Evolutionary conservation across 35 echinoderm and acorn worm species (phyloP).

Genomic region (Lytechinus pictus): DNA sequence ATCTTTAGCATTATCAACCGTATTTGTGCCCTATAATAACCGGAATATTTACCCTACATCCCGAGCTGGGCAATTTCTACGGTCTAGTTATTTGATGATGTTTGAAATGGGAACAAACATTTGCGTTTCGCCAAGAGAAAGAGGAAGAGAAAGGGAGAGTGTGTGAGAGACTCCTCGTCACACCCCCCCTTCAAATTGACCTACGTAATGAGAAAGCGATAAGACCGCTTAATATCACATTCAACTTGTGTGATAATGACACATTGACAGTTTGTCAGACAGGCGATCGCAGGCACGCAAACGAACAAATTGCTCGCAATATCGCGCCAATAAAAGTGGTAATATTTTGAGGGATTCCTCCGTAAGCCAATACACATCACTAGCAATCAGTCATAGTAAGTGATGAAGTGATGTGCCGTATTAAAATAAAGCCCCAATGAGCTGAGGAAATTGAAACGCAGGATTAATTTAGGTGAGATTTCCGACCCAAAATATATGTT

Average conservation of each 20-base stretch:
- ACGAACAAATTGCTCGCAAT: constrained; percentile 10
- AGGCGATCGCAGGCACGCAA: not conserved
- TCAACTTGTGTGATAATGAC: constrained; percentile 14
- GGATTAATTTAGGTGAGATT: constrained; percentile 20
- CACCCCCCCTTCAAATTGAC: not conserved
- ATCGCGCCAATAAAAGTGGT: constrained; percentile 10
- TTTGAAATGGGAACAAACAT: constrained; percentile 33
- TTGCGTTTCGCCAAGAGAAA: constrained; percentile 8
- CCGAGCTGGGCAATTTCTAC: not conserved
- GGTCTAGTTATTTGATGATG: constrained; percentile 12
- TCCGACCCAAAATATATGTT: constrained; percentile 23
- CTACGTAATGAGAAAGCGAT: constrained; percentile 35
- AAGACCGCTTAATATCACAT: constrained; percentile 45
- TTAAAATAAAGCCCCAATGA: not conserved
- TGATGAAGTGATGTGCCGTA: not conserved
- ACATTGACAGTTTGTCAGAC: constrained; percentile 1
- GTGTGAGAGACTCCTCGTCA: not conserved
- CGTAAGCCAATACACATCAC: not conserved
- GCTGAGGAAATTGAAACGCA: not conserved
- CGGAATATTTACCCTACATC: not conserved
- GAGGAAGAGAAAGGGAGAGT: not conserved
- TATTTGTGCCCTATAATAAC: not conserved
- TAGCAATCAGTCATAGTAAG: not conserved
- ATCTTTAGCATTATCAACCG: not conserved
- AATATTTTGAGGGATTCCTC: not conserved